These are phyloP conservation scores for Pachycephus smyrnensis DNA, from an alignment of 2,888 invertebrate genomes.

Conservation along the genomic window DNA sequence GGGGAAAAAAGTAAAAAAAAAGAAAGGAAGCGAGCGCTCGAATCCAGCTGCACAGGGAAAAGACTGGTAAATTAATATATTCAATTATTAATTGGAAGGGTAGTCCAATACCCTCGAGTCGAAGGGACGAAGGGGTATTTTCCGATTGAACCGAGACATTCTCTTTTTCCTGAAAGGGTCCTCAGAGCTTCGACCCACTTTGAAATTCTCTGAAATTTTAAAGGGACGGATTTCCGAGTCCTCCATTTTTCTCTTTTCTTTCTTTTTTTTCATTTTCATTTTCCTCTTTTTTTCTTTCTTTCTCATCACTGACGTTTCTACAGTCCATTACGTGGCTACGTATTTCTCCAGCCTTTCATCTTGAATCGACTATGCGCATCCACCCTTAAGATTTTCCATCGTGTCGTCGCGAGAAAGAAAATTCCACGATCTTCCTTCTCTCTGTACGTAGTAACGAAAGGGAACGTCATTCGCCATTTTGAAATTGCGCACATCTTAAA, in stretches of 20 bases:
- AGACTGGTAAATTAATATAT: constrained; percentile 20
- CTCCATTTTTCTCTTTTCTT: background rate
- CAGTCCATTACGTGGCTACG: background rate
- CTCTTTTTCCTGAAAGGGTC: background rate
- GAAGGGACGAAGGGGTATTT: background rate
- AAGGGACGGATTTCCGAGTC: background rate
- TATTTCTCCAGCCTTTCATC: background rate
- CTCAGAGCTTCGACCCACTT: background rate
- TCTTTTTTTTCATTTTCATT: background rate
- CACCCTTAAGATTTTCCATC: background rate
- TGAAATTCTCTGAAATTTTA: background rate
- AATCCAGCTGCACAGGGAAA: constrained; percentile 1
- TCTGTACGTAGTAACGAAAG: background rate
- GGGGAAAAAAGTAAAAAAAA: background rate
- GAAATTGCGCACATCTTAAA: background rate
- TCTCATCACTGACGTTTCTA: background rate
- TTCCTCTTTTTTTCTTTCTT: background rate
- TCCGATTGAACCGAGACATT: background rate
- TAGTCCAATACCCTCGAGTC: background rate
- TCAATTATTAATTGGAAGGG: constrained; percentile 22
- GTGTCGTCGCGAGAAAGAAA: background rate
- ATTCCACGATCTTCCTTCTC: background rate
- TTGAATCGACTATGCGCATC: background rate
- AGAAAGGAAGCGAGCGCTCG: background rate
- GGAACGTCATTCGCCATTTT: background rate